Conservation (phyloP, 2,113 vertebrate species). For the Pygathrix nemaeus region DNA sequence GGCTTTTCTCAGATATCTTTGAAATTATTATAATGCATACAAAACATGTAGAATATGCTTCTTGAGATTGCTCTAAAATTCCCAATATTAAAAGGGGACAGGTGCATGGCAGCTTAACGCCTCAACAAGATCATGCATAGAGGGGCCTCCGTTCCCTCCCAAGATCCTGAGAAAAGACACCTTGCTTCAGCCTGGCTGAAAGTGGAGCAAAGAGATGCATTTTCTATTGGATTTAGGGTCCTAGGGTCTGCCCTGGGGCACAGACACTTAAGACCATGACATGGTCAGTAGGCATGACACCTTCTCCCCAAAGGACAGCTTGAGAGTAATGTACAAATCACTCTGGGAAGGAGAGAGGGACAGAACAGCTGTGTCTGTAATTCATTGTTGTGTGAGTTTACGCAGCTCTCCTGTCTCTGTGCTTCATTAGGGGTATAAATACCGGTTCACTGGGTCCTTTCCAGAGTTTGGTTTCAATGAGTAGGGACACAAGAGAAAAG, state of each 20-base stretch:
- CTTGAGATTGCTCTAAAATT: background rate
- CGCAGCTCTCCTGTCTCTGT: background rate
- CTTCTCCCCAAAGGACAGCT: background rate
- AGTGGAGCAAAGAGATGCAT: background rate
- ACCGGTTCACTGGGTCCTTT: background rate
- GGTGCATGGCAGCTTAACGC: background rate
- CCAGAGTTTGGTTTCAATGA: background rate
- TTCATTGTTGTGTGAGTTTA: background rate
- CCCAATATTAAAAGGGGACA: background rate
- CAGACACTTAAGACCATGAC: background rate
- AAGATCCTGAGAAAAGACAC: background rate
- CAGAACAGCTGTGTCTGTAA: background rate
- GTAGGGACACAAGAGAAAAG: background rate
- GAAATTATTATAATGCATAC: background rate
- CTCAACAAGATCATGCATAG: background rate
- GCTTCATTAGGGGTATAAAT: background rate
- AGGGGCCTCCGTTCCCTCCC: background rate
- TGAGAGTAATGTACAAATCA: background rate
- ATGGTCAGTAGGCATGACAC: background rate
- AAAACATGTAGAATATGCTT: background rate
- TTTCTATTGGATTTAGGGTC: background rate
- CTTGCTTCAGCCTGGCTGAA: background rate
- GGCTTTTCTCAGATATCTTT: background rate
- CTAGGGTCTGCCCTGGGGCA: background rate
- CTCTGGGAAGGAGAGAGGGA: too few species aligned